These are phyloP conservation scores for Sebastes glaucus DNA, from an alignment of 2,797 vertebrate species.

Conservation along the genomic window DNA sequence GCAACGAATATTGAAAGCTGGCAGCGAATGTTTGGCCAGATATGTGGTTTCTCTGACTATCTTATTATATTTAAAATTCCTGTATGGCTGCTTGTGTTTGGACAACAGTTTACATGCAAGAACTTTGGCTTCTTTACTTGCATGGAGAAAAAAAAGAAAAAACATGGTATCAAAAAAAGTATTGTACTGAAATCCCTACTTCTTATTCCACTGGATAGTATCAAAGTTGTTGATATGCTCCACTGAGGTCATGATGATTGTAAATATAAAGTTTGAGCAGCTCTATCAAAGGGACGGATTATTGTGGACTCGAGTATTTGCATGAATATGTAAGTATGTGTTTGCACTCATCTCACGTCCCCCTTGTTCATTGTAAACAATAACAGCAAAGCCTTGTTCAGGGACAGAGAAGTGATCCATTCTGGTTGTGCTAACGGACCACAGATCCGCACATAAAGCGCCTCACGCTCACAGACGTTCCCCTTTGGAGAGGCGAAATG, in stretches of 20 bases:
- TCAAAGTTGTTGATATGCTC: not conserved
- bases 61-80: not conserved
- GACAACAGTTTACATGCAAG: not conserved
- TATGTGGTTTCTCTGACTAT: not conserved
- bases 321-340: constrained; percentile 63
- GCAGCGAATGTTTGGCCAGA: not conserved
- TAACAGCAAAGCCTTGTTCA: constrained; percentile 71
- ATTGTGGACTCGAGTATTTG: constrained; percentile 19
- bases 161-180: not conserved
- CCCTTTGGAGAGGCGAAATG: constrained; percentile 1
- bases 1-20: not conserved
- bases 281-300: constrained; percentile 25
- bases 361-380: constrained; percentile 78
- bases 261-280: constrained; percentile 6
- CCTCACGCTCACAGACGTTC: constrained; percentile 28
- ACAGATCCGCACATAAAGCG: constrained; percentile 29
- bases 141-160: not conserved
- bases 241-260: not conserved
- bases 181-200: not conserved
- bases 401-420: constrained; percentile 47
- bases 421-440: constrained; percentile 35
- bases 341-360: constrained; percentile 52
- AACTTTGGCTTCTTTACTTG: not conserved
- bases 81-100: not conserved
- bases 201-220: not conserved